Conservation (phyloP, 2,888 invertebrate species). For the Clunio marinus region DNA sequence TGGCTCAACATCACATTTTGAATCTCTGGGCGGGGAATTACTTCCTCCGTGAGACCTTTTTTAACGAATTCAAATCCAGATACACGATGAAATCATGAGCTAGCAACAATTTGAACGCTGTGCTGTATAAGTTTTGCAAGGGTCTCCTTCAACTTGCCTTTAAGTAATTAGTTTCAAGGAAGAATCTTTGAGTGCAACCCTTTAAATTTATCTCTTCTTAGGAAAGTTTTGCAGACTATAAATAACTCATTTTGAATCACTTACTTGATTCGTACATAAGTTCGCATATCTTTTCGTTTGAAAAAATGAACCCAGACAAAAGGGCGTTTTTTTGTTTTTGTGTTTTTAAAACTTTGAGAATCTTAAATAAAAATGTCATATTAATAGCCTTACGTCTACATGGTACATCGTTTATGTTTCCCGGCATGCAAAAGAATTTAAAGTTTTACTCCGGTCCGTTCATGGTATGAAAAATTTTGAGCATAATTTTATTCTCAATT, state of each 20-base stretch:
- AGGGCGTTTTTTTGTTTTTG: slow-evolving; percentile 26
- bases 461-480: too few relatives aligned
- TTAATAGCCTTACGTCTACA: slow-evolving; percentile 23
- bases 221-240: too few relatives aligned
- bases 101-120: neutral
- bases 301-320: too few relatives aligned
- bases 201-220: too few relatives aligned
- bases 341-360: slow-evolving; percentile 4
- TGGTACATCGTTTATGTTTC: slow-evolving; percentile 36
- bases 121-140: neutral
- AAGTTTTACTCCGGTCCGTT: too few relatives aligned
- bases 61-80: neutral
- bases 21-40: slow-evolving; percentile 34
- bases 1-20: slow-evolving; percentile 35
- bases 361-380: slow-evolving; percentile 38
- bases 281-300: too few relatives aligned
- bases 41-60: neutral
- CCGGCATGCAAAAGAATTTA: neutral
- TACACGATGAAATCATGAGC: neutral
- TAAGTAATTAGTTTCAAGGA: too few relatives aligned
- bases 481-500: too few relatives aligned
- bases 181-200: too few relatives aligned
- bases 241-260: too few relatives aligned
- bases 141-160: too few relatives aligned
- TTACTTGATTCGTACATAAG: too few relatives aligned